Evolutionary conservation across 2,797 vertebrate genomes (phyloP).

Genomic region (Characodon lateralis): DNA sequence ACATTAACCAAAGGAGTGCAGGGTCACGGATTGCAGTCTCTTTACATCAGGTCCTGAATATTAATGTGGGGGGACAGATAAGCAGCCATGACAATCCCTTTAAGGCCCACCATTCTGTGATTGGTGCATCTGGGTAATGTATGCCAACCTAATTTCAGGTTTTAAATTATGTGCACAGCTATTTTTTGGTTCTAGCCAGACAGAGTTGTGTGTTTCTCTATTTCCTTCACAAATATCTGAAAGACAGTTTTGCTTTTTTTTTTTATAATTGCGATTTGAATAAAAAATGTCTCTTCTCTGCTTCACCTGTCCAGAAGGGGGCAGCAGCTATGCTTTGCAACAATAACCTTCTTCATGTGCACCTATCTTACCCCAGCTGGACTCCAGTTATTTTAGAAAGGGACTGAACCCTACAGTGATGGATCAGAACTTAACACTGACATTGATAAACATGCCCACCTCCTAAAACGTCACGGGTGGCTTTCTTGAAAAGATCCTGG

Average conservation of each 20-base stretch:
- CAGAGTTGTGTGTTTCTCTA: constrained; percentile 5
- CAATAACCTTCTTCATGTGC: background rate
- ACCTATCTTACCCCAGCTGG: background rate
- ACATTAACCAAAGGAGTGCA: constrained; percentile 58
- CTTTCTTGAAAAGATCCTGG: constrained; percentile 16
- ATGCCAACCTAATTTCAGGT: constrained; percentile 57
- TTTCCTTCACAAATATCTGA: background rate
- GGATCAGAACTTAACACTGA: constrained; percentile 32
- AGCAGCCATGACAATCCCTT: constrained; percentile 80
- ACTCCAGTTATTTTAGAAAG: constrained; percentile 5
- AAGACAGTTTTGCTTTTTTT: too few species aligned
- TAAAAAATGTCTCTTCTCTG: background rate
- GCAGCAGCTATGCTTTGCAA: constrained; percentile 11
- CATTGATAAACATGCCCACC: constrained; percentile 51
- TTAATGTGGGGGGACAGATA: constrained; percentile 79
- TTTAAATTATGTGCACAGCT: constrained; percentile 20
- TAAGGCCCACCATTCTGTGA: constrained; percentile 58
- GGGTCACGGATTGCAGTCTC: constrained; percentile 74
- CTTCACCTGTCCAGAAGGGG: constrained; percentile 62
- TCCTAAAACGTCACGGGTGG: constrained; percentile 34
- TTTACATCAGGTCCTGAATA: constrained; percentile 78
- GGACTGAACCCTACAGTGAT: background rate
- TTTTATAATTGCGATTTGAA: too few species aligned
- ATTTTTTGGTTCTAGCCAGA: constrained; percentile 36
- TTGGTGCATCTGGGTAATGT: constrained; percentile 69